These are phyloP conservation scores for Trinorchestia longiramus DNA, from an alignment of 1,140 invertebrate species.

Conservation along the genomic window DNA sequence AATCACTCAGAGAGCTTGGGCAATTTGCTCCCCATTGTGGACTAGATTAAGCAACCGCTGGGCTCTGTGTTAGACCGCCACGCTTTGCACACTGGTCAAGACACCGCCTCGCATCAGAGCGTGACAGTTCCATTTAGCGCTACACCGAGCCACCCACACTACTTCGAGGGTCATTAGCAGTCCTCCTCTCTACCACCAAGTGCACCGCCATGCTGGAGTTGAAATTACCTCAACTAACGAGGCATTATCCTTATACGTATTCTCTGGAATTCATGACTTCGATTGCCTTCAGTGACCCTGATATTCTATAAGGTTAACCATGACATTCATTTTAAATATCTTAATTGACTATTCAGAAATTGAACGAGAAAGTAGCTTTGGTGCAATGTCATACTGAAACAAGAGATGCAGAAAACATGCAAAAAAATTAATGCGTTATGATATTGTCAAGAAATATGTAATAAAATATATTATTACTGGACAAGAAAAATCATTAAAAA, in stretches of 20 bases:
- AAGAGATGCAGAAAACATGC: background rate
- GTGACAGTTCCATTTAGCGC: conserved; percentile 46
- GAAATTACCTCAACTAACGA: background rate
- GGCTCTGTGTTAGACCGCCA: conserved; percentile 31
- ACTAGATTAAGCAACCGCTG: conserved; percentile 35
- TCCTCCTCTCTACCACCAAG: too few species aligned
- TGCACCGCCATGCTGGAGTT: background rate
- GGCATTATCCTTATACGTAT: background rate
- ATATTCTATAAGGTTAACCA: background rate
- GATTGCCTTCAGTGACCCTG: background rate
- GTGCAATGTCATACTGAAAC: background rate
- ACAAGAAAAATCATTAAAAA: background rate
- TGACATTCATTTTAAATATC: background rate
- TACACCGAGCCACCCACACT: background rate
- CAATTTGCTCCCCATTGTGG: conserved; percentile 47
- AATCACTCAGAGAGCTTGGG: background rate
- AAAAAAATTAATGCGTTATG: background rate
- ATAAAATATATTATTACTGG: background rate
- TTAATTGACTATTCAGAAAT: background rate
- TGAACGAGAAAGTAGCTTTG: background rate
- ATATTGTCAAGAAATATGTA: background rate
- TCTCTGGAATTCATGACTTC: background rate
- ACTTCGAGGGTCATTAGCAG: background rate
- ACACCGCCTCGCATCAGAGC: conserved; percentile 48
- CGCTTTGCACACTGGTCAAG: conserved; percentile 31